A percentile compares a stretch with the other conserved stretches of the same genome.
Conservation (phyloP, 2,888 invertebrate species). For the Tenthredo mesomela region DNA sequence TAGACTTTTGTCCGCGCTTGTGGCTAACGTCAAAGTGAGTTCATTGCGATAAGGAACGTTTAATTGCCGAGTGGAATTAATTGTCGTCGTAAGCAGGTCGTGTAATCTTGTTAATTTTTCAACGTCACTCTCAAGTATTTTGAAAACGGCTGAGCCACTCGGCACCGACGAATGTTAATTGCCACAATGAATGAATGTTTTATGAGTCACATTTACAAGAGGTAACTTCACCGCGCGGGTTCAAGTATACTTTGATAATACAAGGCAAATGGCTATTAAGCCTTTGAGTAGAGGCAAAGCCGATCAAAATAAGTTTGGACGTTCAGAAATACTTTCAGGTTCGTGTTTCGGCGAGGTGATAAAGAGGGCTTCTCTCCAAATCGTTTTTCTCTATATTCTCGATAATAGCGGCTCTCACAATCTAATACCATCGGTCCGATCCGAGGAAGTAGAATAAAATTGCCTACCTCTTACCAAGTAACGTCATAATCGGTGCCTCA, state of each 20-base stretch:
- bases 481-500: conserved; percentile 44
- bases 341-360: conserved; percentile 5
- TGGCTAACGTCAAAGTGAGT: conserved; percentile 16
- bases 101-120: conserved; percentile 47
- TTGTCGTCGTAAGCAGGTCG: conserved; percentile 46
- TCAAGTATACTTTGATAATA: conserved; percentile 29
- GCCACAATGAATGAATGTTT: conserved; percentile 46
- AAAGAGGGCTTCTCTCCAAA: conserved; percentile 39
- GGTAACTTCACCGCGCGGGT: background rate
- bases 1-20: background rate
- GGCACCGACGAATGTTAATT: conserved; percentile 48
- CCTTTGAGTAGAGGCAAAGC: background rate
- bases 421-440: conserved; percentile 27
- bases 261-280: conserved; percentile 13
- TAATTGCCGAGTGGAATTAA: conserved; percentile 32
- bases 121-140: conserved; percentile 34
- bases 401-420: conserved; percentile 33
- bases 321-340: conserved; percentile 1
- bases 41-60: conserved; percentile 33
- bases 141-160: conserved; percentile 26
- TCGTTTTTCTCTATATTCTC: conserved; percentile 17
- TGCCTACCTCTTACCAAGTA: conserved; percentile 32
- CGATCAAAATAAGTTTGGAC: conserved; percentile 29
- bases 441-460: conserved; percentile 32
- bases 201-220: conserved; percentile 41